Conservation (phyloP, 2,797 vertebrate genomes). For the Glyptemys insculpta region DNA sequence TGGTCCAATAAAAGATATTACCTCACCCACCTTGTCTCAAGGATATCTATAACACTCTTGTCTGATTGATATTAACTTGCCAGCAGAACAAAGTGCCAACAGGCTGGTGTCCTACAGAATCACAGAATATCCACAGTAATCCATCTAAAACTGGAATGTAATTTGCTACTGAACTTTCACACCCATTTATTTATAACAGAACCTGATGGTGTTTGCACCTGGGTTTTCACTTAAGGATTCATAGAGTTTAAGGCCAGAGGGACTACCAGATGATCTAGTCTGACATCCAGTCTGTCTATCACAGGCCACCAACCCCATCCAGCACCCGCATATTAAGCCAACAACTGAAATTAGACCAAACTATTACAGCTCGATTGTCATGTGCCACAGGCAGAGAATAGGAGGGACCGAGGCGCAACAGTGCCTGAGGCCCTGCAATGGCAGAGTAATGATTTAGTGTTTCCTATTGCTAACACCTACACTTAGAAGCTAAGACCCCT, state of each 20-base stretch:
- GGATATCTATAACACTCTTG: neutral
- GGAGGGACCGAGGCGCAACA: neutral
- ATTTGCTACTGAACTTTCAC: neutral
- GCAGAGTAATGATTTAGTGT: neutral
- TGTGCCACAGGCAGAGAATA: neutral
- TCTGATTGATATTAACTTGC: neutral
- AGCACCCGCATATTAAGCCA: neutral
- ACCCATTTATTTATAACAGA: neutral
- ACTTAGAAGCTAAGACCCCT: neutral
- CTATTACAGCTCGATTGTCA: neutral
- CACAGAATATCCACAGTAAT: neutral
- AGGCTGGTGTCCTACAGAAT: neutral
- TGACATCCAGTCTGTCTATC: neutral
- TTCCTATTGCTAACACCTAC: neutral
- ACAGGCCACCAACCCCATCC: neutral
- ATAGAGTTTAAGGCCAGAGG: neutral
- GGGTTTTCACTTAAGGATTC: neutral
- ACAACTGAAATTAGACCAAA: neutral
- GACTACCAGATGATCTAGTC: neutral
- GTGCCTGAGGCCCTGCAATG: neutral
- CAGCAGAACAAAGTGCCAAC: neutral
- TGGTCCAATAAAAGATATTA: neutral
- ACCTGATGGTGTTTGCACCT: neutral
- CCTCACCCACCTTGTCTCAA: neutral
- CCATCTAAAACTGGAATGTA: neutral